Conservation (phyloP, 2,797 vertebrate species). For the Gouania willdenowi region DNA sequence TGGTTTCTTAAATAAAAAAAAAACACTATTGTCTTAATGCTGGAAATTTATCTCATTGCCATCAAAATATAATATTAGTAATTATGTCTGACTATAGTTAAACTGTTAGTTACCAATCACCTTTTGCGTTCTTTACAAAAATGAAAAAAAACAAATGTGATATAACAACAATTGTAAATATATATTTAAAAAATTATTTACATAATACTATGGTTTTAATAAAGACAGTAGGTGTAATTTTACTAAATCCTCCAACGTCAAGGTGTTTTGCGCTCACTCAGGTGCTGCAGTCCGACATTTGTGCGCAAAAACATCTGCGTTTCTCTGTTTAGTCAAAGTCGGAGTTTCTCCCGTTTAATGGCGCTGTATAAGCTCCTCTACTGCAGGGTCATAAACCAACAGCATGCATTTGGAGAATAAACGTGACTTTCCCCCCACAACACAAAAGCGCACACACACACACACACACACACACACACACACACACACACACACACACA, state of each 20-base stretch:
- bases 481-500: background rate
- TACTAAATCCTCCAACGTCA: conserved; percentile 23
- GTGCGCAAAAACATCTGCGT: conserved; percentile 27
- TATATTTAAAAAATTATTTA: too few species aligned
- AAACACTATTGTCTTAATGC: too few species aligned
- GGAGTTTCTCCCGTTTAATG: conserved; percentile 56
- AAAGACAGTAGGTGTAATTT: too few species aligned
- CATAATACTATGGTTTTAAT: too few species aligned
- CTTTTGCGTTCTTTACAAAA: too few species aligned
- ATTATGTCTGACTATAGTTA: too few species aligned
- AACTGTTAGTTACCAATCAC: too few species aligned
- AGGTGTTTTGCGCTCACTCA: conserved; percentile 16
- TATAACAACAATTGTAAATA: too few species aligned
- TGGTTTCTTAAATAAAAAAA: too few species aligned
- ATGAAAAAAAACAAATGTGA: too few species aligned
- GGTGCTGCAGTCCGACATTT: conserved; percentile 23
- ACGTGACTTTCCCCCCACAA: conserved; percentile 64
- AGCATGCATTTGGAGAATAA: conserved; percentile 73
- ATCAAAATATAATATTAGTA: too few species aligned
- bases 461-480: background rate
- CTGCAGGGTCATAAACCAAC: conserved; percentile 72
- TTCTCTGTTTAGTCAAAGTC: conserved; percentile 59
- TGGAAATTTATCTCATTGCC: too few species aligned
- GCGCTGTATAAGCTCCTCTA: conserved; percentile 44
- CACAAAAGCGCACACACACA: conserved; percentile 3